These are phyloP conservation scores for Hydraecia micacea DNA, from an alignment of 2,888 invertebrate species.

Conservation along the genomic window DNA sequence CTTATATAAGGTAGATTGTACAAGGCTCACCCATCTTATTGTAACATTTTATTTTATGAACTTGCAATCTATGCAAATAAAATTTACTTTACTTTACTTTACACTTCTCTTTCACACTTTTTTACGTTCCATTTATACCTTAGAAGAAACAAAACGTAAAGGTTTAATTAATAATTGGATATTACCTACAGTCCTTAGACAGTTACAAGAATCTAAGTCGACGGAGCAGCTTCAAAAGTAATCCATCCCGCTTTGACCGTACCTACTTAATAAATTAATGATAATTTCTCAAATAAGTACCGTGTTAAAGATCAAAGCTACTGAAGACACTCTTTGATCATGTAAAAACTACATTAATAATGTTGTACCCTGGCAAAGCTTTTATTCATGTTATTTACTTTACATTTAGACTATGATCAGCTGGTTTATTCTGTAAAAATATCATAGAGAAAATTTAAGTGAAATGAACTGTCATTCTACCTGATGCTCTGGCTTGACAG, in stretches of 20 bases:
- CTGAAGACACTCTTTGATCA: conserved; percentile 27
- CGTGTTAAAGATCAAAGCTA: conserved; percentile 27
- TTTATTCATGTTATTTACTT: conserved; percentile 3
- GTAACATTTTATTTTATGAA: too few relatives aligned
- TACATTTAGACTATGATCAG: too few relatives aligned
- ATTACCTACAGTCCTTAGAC: neutral
- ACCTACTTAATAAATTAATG: conserved; percentile 14
- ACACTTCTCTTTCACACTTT: neutral
- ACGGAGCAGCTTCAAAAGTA: conserved; percentile 17
- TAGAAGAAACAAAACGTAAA: neutral
- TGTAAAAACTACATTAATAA: conserved; percentile 22
- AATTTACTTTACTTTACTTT: too few relatives aligned
- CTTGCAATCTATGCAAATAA: too few relatives aligned
- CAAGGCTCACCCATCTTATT: too few relatives aligned
- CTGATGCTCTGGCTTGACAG: too few relatives aligned
- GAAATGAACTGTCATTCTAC: neutral
- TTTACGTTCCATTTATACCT: too few relatives aligned
- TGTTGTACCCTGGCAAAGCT: neutral
- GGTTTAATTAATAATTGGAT: conserved; percentile 34
- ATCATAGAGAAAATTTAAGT: neutral
- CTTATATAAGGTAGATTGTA: too few relatives aligned
- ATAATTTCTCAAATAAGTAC: conserved; percentile 28
- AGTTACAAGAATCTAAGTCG: conserved; percentile 21
- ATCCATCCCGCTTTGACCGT: conserved; percentile 20
- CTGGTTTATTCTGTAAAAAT: too few relatives aligned